phyloP scores from a whole-genome alignment of 2,888 invertebrate species.

The Drosophila robusta region DNA sequence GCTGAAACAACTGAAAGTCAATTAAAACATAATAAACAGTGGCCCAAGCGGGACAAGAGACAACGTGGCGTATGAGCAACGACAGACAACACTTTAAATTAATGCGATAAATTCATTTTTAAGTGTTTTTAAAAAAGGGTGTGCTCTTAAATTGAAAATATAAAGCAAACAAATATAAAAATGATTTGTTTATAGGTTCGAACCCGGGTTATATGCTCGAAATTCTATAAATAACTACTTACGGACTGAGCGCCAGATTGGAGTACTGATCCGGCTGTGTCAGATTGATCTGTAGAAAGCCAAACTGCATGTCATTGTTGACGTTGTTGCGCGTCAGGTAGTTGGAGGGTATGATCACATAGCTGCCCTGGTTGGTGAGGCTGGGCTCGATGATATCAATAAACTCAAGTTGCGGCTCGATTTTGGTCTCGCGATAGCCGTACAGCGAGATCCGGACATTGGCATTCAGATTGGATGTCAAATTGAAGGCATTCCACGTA shows the following conservation, averaged over 20 bases:
- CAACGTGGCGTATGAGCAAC: slow-evolving; percentile 28
- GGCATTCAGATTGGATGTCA: slow-evolving; percentile 92
- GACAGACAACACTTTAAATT: slow-evolving; percentile 14
- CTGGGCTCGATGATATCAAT: slow-evolving; percentile 91
- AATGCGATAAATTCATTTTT: too few relatives aligned
- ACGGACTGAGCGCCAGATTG: slow-evolving; percentile 90
- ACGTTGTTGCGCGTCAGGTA: slow-evolving; percentile 90
- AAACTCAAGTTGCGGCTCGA: slow-evolving; percentile 91
- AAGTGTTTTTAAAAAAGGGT: too few relatives aligned
- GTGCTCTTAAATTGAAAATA: too few relatives aligned
- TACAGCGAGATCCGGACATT: slow-evolving; percentile 93
- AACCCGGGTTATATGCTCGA: too few relatives aligned
- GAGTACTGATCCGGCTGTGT: slow-evolving; percentile 90
- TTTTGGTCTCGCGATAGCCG: slow-evolving; percentile 95
- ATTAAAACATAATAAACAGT: slow-evolving; percentile 65
- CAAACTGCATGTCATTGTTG: slow-evolving; percentile 92
- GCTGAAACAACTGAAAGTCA: slow-evolving; percentile 63
- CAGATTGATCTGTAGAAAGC: slow-evolving; percentile 94
- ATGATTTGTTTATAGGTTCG: too few relatives aligned
- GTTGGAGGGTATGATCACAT: slow-evolving; percentile 90
- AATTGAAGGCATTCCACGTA: slow-evolving; percentile 93
- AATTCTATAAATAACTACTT: slow-evolving; percentile 84
- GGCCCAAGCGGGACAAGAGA: slow-evolving; percentile 1
- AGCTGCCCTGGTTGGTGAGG: slow-evolving; percentile 89
- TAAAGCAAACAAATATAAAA: too few relatives aligned